Evolutionary conservation across 2,797 vertebrate species (phyloP), one percentile per base, ranked within the genome.

Genomic region (Cygnus olor): DNA sequence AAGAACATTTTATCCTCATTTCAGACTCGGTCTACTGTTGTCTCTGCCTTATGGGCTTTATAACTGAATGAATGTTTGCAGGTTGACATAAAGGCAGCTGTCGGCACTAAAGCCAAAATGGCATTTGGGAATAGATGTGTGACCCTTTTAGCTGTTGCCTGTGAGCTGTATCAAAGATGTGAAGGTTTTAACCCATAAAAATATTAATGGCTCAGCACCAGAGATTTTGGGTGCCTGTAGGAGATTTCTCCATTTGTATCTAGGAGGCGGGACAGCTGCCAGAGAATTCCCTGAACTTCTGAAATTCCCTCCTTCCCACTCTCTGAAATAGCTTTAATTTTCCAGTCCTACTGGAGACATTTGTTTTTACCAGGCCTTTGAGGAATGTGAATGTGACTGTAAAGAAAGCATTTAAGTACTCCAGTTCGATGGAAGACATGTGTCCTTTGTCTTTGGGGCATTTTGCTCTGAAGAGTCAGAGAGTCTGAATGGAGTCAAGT

Each of bases 241-340:
- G 83, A 90, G 51, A 73, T 80, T 89, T 93, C n/a, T 77, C 13
- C 53, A 80, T 85, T 82, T 91, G 30, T 77, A 34, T 60, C 36
- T 78, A 74, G 79, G 45, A 85, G 65, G 54, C 77, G 60, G 28
- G 22, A 64, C 15, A 87, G 56, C 36, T 95, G 70, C 56, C 60
- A 87, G 40, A 79, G 78, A 92, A 70, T 95, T 95, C 76, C 71
- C 71, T 78, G 74, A 49, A 80, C 36, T 54, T 80, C 79, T 80
- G 79, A 82, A 85, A 95, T 96, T 89, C 86, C 68, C 58, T 89
- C 20, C 53, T 89, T 90, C 89, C 93, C 65, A 74, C 85, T 93
- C 49, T 58, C 78, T 80, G 60, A 90, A 93, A 66, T 36, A 91
- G 73, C 61, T 91, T 80, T 51, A 88, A 70, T 79, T 90, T 94